Evolutionary conservation across 2,888 invertebrate genomes (phyloP), one percentile per base, ranked within the genome.

Genomic region (Pyrochroa serraticornis): DNA sequence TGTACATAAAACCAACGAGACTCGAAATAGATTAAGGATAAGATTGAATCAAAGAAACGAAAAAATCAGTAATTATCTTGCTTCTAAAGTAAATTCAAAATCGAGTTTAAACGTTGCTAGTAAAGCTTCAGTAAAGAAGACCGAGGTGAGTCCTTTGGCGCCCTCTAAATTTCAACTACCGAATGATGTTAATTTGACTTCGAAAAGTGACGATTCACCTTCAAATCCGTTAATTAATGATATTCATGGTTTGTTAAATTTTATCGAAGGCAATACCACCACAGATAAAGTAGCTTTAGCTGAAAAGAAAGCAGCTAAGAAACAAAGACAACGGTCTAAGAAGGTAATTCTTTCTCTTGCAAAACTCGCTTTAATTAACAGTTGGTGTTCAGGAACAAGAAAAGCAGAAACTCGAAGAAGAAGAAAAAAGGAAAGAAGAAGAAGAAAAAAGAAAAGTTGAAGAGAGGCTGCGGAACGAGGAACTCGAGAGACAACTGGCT

Each of bases 221-320:
- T 58, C 42, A 2, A 50, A 58, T 36, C 14, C 54, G 1, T 44
- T 56, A 35, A 52, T 62, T 22, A 65, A 71, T 35, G 75, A 79
- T 61, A 78, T 79, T 52, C 73, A 76, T 38, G 77, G 78, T 37
- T 62, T 79, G 44, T 66, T 79, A 39, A 76, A 78, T 67, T 80
- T 74, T 55, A 80, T 80, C 51, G 79, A 79, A 65, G 79, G 79
- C 3, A 75, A 74, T 45, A 71, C 72, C 43, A 70, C 58, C 13
- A 62, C 70, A 7, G 75, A 75, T 62, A 77, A 78, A 60, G 69
- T 74, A 32, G 75, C 75, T 32, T 53, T 76, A 52, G 78, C 78
- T 9, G 68, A 77, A 44, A 91, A 91, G 79, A 92, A 92, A 75
- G 86, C 88, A 1, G 92, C 92, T n/a, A 93, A 93, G 78, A 90